Conservation (phyloP, 2,113 vertebrate species). For the Alligator mississippiensis region DNA sequence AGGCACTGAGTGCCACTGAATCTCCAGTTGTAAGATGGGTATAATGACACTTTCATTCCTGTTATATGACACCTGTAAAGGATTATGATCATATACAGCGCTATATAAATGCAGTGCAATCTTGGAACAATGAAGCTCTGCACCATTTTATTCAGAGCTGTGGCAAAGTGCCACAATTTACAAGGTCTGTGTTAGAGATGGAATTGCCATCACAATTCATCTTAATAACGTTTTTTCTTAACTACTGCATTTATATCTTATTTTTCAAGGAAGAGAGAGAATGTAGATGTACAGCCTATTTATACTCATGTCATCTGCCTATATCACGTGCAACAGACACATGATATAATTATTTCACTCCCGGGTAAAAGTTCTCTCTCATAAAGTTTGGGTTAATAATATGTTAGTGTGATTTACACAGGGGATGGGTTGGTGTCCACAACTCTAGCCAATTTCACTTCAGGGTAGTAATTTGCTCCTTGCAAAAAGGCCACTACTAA, state of each 20-base stretch:
- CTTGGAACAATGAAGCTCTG: not conserved
- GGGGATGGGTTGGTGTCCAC: no score
- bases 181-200: not conserved
- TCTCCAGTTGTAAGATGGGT: not conserved
- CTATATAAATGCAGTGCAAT: not conserved
- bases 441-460: no score
- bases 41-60: not conserved
- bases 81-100: not conserved
- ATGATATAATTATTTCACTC: no score
- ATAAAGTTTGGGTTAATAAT: no score
- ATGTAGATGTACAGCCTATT: not conserved
- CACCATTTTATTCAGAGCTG: not conserved
- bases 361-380: no score
- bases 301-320: no score
- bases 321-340: no score
- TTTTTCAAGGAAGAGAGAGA: conserved; percentile 45
- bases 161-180: not conserved
- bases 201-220: not conserved
- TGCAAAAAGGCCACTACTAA: no score
- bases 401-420: no score
- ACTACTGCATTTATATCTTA: not conserved
- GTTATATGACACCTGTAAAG: not conserved
- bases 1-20: not conserved
- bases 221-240: conserved; percentile 1
- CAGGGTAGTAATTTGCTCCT: no score